phyloP scores from a whole-genome alignment of 2,797 vertebrate genomes.

The Urophycis tenuis region DNA sequence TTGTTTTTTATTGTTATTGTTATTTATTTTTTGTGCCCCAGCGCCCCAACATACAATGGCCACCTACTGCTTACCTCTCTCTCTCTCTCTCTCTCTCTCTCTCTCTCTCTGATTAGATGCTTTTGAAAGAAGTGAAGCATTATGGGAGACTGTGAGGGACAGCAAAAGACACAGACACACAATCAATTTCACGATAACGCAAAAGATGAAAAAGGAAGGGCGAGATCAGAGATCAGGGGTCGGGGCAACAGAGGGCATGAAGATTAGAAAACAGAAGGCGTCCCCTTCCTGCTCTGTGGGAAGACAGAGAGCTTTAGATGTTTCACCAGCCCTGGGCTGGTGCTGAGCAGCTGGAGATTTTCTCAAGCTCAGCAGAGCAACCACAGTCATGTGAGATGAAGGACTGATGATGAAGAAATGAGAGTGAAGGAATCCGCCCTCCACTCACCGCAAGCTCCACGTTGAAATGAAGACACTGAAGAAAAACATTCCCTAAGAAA shows the following conservation, averaged over 20 bases:
- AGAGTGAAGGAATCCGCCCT: neutral
- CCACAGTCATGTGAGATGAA: slow-evolving; percentile 11
- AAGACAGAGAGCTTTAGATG: slow-evolving; percentile 37
- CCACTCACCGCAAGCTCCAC: neutral
- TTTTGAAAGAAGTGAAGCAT: slow-evolving; percentile 45
- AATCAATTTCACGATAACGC: neutral
- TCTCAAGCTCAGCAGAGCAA: slow-evolving; percentile 41
- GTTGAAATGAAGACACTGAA: neutral
- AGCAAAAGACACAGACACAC: slow-evolving; percentile 5
- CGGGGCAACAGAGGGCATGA: slow-evolving; percentile 34
- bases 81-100: neutral
- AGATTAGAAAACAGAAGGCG: slow-evolving; percentile 49
- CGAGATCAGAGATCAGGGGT: too few relatives aligned
- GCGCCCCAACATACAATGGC: slow-evolving; percentile 2
- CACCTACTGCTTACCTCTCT: slow-evolving; percentile 15
- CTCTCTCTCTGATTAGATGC: slow-evolving; percentile 32
- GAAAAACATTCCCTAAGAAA: neutral
- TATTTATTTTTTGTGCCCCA: neutral
- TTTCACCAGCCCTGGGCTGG: slow-evolving; percentile 27
- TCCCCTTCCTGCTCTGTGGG: slow-evolving; percentile 31
- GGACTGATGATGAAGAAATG: neutral
- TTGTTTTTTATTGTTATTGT: neutral
- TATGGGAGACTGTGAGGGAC: slow-evolving; percentile 7
- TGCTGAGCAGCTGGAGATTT: slow-evolving; percentile 15
- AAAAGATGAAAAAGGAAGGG: slow-evolving; percentile 4